Evolutionary conservation across 2,888 invertebrate species (phyloP).

Genomic region (Limnephilus marmoratus): DNA sequence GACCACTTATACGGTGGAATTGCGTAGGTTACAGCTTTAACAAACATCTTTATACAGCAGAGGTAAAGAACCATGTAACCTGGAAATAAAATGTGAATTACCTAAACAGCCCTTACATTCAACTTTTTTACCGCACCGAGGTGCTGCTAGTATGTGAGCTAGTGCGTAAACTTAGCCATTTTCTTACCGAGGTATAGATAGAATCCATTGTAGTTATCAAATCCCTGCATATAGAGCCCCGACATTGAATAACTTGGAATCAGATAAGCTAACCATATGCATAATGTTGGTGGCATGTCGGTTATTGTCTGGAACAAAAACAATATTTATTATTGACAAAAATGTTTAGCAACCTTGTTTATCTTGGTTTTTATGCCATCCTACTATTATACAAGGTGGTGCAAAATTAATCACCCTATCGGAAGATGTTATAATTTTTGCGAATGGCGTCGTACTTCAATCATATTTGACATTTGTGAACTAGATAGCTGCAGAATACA

Average conservation of each 20-base stretch:
- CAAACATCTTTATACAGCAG: conserved; percentile 82
- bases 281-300: conserved; percentile 86
- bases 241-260: conserved; percentile 94
- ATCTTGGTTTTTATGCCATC: too few species aligned
- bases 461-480: too few species aligned
- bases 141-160: too few species aligned
- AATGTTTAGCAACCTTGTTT: neutral
- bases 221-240: conserved; percentile 85
- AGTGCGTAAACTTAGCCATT: neutral
- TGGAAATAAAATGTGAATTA: conserved; percentile 69
- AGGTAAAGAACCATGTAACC: conserved; percentile 85
- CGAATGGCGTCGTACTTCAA: too few species aligned
- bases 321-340: neutral
- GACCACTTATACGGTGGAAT: conserved; percentile 82
- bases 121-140: neutral
- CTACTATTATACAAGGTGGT: too few species aligned
- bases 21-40: conserved; percentile 82
- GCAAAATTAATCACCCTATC: too few species aligned
- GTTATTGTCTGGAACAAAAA: conserved; percentile 82
- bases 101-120: neutral
- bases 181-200: conserved; percentile 82
- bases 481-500: too few species aligned
- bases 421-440: too few species aligned
- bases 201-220: conserved; percentile 82
- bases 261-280: conserved; percentile 90